Evolutionary conservation across 2,888 invertebrate species (phyloP), one percentile per base, ranked within the genome.

Genomic region (Metopia argyrocephala): DNA sequence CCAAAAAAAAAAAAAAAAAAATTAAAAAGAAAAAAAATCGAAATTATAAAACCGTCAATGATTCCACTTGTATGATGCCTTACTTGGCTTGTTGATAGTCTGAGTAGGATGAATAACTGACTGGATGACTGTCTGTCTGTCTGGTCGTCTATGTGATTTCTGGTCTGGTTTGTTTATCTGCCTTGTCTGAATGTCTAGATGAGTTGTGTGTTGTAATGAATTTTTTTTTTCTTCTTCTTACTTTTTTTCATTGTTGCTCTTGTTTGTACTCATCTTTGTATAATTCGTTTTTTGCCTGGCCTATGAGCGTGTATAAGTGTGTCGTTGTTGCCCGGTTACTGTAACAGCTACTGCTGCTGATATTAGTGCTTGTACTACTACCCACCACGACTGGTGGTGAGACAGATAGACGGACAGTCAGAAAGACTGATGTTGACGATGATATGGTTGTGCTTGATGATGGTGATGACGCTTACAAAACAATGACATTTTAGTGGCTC

Each of bases 391-490:
- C 48, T 52, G n/a, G 28, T 25, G 31, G 25, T 50, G 61, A 50
- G 5, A 18, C 28, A 28, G 31, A 20, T 21, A 20, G 25, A 28
- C 23, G n/a, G 28, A 9, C 31, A 21, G 31, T 65, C 20, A 38
- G 5, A 45, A 38, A 2, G 46, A 38, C 38, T 71, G 45, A 66
- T 76, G 68, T 28, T 79, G 71, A 48, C 71, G 70, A 52, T 71
- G 66, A 31, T 71, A 74, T 75, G 66, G 59, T 75, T 75, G 48
- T 23, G 46, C 48, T 57, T 20, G 66, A 7, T 65, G 54, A 52
- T 76, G 61, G 23, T 70, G 69, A 56, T 70, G 73, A 78, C 27
- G 78, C 65, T 78, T 38, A 70, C 69, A 74, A 78, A 78, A 81
- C 78, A 81, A 78, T 78, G 69, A 70, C 59, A 65, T 71, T 78